These are phyloP conservation scores for Margaritifera margaritifera DNA, from an alignment of 2,888 invertebrate genomes.

Conservation along the genomic window DNA sequence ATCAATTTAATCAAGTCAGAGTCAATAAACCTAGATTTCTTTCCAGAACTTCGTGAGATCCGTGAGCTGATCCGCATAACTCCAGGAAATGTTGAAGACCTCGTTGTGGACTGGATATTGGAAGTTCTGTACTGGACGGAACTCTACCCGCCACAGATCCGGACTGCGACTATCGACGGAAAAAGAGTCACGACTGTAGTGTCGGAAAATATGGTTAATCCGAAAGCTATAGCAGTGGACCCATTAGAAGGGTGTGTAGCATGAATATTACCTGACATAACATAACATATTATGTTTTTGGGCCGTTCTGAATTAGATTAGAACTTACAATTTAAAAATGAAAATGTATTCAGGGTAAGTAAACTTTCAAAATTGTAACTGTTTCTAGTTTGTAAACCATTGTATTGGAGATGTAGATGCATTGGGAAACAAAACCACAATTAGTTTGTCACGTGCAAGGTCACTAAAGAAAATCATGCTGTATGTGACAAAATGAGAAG, in stretches of 20 bases:
- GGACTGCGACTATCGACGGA: constrained; percentile 36
- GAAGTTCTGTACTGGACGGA: constrained; percentile 39
- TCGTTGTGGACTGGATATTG: constrained; percentile 43
- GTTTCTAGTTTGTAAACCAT: no score
- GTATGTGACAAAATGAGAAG: no score
- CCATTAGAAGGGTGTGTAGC: constrained; percentile 36
- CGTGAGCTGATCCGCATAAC: constrained; percentile 26
- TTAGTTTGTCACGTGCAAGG: no score
- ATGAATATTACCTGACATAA: neutral
- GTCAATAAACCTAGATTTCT: neutral
- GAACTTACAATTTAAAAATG: no score
- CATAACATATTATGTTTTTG: no score
- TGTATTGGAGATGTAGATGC: no score
- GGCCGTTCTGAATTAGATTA: no score
- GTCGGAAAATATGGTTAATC: constrained; percentile 15
- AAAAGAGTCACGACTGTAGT: constrained; percentile 28
- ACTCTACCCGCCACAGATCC: constrained; percentile 24
- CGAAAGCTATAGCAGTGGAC: constrained; percentile 35
- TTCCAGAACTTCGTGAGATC: constrained; percentile 31
- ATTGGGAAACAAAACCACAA: no score
- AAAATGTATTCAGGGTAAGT: no score
- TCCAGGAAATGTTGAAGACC: constrained; percentile 27
- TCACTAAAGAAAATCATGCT: no score
- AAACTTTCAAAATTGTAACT: no score
- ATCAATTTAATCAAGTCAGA: no score